These are phyloP conservation scores for Myotis planiceps DNA, from an alignment of 2,797 vertebrate genomes.

Conservation along the genomic window DNA sequence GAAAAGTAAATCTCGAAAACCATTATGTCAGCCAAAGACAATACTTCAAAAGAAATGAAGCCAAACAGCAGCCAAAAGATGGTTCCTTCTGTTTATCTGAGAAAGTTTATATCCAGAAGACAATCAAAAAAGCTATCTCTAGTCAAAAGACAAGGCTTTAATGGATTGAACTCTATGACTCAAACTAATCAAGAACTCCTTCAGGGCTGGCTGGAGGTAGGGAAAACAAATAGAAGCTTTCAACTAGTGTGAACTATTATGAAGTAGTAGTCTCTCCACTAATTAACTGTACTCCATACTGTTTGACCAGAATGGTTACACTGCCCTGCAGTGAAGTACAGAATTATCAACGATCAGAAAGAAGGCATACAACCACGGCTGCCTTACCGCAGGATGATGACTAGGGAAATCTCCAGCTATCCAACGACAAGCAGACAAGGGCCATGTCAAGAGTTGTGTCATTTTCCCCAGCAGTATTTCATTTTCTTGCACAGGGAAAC, in stretches of 20 bases:
- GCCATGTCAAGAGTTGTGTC: not conserved
- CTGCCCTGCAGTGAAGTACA: not conserved
- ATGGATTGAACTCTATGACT: not conserved
- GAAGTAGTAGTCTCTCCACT: not conserved
- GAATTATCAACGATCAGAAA: not conserved
- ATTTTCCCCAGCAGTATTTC: not conserved
- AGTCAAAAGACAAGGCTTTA: conserved; percentile 9
- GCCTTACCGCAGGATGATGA: not conserved
- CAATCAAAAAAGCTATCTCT: not conserved
- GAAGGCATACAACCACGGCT: not conserved
- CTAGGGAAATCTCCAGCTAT: not conserved
- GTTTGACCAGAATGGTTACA: not conserved
- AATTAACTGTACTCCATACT: not conserved
- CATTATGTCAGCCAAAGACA: conserved; percentile 3
- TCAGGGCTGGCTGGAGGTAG: not conserved
- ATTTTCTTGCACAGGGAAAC: not conserved
- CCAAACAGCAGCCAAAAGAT: not conserved
- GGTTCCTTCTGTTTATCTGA: not conserved
- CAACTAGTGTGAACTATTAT: not conserved
- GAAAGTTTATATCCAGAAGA: not conserved
- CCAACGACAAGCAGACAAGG: not conserved
- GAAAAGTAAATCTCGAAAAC: conserved; percentile 52
- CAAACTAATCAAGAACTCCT: conserved; percentile 26
- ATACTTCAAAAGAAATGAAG: conserved; percentile 22
- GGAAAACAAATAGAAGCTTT: not conserved